Evolutionary conservation across 2,797 vertebrate genomes (phyloP).

Genomic region (Luscinia megarhynchos): DNA sequence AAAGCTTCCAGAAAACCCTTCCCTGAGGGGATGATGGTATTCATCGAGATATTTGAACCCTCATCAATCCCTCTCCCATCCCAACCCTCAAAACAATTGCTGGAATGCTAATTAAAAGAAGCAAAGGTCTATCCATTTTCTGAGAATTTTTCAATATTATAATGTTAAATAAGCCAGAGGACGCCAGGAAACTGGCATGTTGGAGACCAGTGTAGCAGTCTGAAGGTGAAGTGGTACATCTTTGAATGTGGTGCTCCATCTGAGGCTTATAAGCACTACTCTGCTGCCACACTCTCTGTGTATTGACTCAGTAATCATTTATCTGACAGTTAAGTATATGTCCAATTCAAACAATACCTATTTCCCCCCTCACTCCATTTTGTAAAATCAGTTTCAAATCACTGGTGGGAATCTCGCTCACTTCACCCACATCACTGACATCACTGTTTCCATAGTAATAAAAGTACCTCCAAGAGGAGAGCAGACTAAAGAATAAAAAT

Average conservation of each 20-base stretch:
- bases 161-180: not conserved
- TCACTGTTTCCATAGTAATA: not conserved
- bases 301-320: not conserved
- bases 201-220: not conserved
- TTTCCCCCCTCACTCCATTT: not conserved
- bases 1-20: conserved; percentile 21
- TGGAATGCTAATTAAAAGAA: not conserved
- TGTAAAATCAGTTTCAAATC: not conserved
- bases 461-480: not conserved
- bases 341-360: not conserved
- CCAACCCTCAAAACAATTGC: not conserved
- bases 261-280: not conserved
- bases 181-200: not conserved
- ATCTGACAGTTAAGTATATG: not conserved
- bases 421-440: not conserved
- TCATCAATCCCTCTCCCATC: not conserved
- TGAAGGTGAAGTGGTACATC: not conserved
- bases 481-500: not conserved
- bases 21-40: not conserved
- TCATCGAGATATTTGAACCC: not conserved
- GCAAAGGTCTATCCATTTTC: not conserved
- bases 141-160: not conserved
- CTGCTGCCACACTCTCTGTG: not conserved
- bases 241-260: not conserved
- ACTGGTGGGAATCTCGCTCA: not conserved